phyloP scores from a whole-genome alignment of 2,888 invertebrate genomes.

The Torymus auratus region DNA sequence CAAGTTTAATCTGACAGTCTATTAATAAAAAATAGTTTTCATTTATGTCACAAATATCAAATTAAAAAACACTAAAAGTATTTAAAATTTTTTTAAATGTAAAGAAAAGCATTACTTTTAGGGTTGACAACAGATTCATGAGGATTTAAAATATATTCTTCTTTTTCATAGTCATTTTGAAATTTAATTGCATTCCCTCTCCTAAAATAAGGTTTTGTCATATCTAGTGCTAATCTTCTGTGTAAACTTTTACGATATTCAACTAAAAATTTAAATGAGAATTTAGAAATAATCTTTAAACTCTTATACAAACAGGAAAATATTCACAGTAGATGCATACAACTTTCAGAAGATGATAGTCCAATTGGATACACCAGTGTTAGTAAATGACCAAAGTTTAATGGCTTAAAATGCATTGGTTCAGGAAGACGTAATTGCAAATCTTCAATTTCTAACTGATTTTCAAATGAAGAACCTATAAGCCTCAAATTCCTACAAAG shows the following conservation, averaged over 20 bases:
- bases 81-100: slow-evolving; percentile 35
- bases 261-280: slow-evolving; percentile 77
- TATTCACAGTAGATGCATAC: slow-evolving; percentile 76
- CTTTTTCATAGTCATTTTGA: slow-evolving; percentile 76
- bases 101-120: slow-evolving; percentile 63
- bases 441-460: slow-evolving; percentile 78
- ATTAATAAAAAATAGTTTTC: background rate
- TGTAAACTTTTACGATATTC: slow-evolving; percentile 84
- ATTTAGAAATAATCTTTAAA: slow-evolving; percentile 6
- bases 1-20: slow-evolving; percentile 74
- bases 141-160: slow-evolving; percentile 83
- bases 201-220: slow-evolving; percentile 86
- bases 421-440: slow-evolving; percentile 80
- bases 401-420: slow-evolving; percentile 86
- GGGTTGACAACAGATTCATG: slow-evolving; percentile 80
- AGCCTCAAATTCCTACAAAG: slow-evolving; percentile 84
- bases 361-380: slow-evolving; percentile 85
- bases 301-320: slow-evolving; percentile 1
- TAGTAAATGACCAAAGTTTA: slow-evolving; percentile 86
- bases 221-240: slow-evolving; percentile 83
- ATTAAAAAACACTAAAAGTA: slow-evolving; percentile 18
- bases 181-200: slow-evolving; percentile 83
- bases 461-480: slow-evolving; percentile 81
- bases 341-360: slow-evolving; percentile 82
- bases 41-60: slow-evolving; percentile 1